Evolutionary conservation across 1,140 invertebrate genomes (phyloP).

Genomic region (Zaprionus africanus): DNA sequence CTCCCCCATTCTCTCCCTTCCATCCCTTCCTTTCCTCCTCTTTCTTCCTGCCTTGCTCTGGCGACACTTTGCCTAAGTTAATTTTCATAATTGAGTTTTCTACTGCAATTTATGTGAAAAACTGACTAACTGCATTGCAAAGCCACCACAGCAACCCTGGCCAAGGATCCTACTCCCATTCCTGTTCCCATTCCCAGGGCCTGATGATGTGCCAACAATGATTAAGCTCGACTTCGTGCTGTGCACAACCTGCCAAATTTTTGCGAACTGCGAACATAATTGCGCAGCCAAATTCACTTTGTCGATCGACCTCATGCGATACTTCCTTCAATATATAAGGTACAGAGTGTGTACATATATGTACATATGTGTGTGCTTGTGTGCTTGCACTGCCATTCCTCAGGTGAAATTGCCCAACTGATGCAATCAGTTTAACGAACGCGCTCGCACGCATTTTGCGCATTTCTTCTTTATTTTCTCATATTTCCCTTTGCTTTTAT

Average conservation of each 20-base stretch:
- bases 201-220: slow-evolving; percentile 67
- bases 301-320: slow-evolving; percentile 15
- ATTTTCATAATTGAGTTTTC: slow-evolving; percentile 5
- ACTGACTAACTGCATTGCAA: background rate
- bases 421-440: slow-evolving; percentile 75
- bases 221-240: slow-evolving; percentile 60
- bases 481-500: slow-evolving; percentile 22
- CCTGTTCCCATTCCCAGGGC: slow-evolving; percentile 10
- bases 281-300: slow-evolving; percentile 56
- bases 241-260: slow-evolving; percentile 68
- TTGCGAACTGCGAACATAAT: slow-evolving; percentile 53
- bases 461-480: slow-evolving; percentile 16
- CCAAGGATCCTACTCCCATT: background rate
- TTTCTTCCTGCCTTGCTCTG: background rate
- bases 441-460: slow-evolving; percentile 38
- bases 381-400: slow-evolving; percentile 21
- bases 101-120: background rate
- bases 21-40: too few relatives aligned
- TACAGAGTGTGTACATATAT: background rate
- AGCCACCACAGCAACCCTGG: background rate
- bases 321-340: background rate
- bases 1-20: too few relatives aligned
- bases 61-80: slow-evolving; percentile 4
- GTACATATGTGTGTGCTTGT: background rate
- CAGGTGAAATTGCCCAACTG: slow-evolving; percentile 59